Evolutionary conservation across 2,113 vertebrate species (phyloP), one percentile per base, ranked within the genome.

Genomic region (Chaetops frenatus): DNA sequence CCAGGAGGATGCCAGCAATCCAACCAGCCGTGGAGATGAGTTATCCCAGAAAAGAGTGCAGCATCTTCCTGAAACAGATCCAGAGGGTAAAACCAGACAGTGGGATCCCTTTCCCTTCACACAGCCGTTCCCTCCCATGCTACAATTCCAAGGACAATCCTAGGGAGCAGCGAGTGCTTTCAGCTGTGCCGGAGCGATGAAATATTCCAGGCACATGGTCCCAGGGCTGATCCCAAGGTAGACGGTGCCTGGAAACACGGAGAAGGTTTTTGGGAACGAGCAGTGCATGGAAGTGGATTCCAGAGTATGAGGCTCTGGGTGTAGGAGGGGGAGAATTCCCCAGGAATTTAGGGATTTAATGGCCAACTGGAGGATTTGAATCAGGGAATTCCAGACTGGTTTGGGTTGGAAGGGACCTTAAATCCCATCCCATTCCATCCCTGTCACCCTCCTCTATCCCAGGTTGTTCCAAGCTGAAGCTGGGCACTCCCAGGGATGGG

Each of bases 171-270:
- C 89, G 72, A 97, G 79, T 90, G 45, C 95, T 96, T 97, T 97
- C 97, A 97, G 97, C 97, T 97, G 97, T 91, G 97, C 48, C 1
- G 15, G 54, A 40, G 95, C 0, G 93, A 93, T 97, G 97, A 97
- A 97, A 97, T 92, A 92, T 67, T 91, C 81, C 94, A 96, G 94
- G 97, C 96, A 74, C 74, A 38, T 12, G 50, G 77, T 92, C 95
- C 85, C 87, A 50, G 93, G 92, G 91, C 96, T 95, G 83, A 96
- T 90, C 96, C 78, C 1, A 40, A 23, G 11, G 2, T 9, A 92
- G 78, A 64, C 5, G 3, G 31, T 28, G 90, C 94, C 87, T 94
- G 95, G 94, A 96, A 92, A 76, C 9, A 15, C 9, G 7, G 71
- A 96, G 85, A 89, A 95, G 81, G 83, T 5, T 3, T 73, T 92